A percentile compares a stretch with the other conserved stretches of the same genome.
phyloP scores from a whole-genome alignment of 2,113 vertebrate species.

The Colinus virginianus region DNA sequence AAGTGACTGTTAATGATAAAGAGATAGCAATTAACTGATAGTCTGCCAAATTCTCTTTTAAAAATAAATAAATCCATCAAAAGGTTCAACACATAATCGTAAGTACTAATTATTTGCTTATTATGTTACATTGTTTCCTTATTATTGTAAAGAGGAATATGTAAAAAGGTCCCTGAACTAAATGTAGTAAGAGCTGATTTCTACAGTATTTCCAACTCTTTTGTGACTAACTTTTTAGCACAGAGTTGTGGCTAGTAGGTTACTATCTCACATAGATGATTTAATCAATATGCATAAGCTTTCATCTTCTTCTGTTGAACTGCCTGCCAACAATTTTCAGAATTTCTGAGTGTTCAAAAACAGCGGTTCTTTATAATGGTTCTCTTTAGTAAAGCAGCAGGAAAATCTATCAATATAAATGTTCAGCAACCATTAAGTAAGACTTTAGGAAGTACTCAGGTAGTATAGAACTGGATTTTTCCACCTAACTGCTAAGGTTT shows the following conservation, averaged over 20 bases:
- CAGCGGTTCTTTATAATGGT: background rate
- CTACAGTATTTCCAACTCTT: background rate
- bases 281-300: slow-evolving; percentile 10
- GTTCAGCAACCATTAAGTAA: background rate
- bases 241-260: background rate
- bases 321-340: slow-evolving; percentile 29
- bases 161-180: background rate
- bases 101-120: background rate
- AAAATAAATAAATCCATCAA: background rate
- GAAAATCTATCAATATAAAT: background rate
- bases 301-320: background rate
- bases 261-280: background rate
- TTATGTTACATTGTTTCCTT: background rate
- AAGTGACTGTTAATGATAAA: background rate
- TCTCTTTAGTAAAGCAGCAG: background rate
- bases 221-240: background rate
- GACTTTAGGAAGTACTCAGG: background rate
- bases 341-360: background rate
- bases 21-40: background rate
- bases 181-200: background rate
- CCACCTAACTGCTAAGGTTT: background rate
- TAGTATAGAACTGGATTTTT: background rate
- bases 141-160: background rate
- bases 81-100: background rate
- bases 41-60: background rate